Conservation (phyloP, 2,888 invertebrate genomes). For the Volucella inflata region DNA sequence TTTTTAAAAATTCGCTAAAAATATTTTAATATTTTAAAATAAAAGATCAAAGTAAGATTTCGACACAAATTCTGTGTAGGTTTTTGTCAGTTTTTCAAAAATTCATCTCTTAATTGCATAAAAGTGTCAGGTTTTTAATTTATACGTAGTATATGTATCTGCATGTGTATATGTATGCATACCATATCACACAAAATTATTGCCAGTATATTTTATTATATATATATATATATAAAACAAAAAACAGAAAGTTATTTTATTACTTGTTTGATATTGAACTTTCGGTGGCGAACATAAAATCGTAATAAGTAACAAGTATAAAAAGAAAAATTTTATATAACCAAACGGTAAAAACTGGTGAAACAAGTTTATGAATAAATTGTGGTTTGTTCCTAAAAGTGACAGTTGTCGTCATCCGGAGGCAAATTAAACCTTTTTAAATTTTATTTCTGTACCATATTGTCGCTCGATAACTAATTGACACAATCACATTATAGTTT, state of each 20-base stretch:
- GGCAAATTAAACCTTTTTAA: too few relatives aligned
- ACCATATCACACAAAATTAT: too few relatives aligned
- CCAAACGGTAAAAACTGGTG: slow-evolving; percentile 13
- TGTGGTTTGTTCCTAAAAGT: background rate
- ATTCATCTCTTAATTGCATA: background rate
- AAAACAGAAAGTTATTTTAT: background rate
- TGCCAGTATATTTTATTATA: too few relatives aligned
- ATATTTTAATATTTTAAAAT: slow-evolving; percentile 10
- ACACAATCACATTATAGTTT: background rate
- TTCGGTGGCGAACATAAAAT: too few relatives aligned
- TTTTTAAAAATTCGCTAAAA: slow-evolving; percentile 5
- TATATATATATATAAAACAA: too few relatives aligned
- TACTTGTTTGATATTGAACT: background rate
- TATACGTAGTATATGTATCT: too few relatives aligned
- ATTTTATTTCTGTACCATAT: too few relatives aligned
- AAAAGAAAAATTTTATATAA: too few relatives aligned
- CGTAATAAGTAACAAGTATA: too few relatives aligned
- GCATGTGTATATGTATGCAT: too few relatives aligned
- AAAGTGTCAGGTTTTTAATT: background rate
- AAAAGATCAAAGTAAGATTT: slow-evolving; percentile 3
- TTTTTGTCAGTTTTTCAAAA: background rate
- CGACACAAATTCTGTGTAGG: slow-evolving; percentile 2
- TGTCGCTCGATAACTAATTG: background rate
- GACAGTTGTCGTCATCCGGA: too few relatives aligned
- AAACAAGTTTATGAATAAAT: slow-evolving; percentile 1